These are phyloP conservation scores for Metopia argyrocephala DNA, from an alignment of 2,888 invertebrate genomes.

Conservation along the genomic window DNA sequence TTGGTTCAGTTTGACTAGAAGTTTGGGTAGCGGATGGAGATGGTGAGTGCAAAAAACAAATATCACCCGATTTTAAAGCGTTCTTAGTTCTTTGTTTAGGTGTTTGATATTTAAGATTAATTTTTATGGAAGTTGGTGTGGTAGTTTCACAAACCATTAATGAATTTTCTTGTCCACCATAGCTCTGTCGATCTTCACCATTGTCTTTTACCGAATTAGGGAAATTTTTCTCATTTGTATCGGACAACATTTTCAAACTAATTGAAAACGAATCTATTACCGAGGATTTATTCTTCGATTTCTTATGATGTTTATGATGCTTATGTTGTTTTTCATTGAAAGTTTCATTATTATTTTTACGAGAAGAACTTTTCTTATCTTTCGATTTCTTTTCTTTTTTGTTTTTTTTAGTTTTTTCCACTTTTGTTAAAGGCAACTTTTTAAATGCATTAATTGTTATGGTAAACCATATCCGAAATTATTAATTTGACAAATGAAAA, in stretches of 20 bases:
- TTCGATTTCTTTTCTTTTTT: slow-evolving; percentile 68
- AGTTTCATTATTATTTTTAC: slow-evolving; percentile 60
- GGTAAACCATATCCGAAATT: not conserved
- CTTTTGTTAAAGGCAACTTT: slow-evolving; percentile 41
- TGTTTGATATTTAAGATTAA: slow-evolving; percentile 71
- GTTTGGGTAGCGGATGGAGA: not conserved
- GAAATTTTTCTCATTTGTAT: slow-evolving; percentile 8
- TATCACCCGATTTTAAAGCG: slow-evolving; percentile 48
- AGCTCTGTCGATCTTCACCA: not conserved
- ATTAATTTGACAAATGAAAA: slow-evolving; percentile 14
- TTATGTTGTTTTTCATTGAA: slow-evolving; percentile 62
- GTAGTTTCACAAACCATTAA: slow-evolving; percentile 58
- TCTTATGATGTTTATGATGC: slow-evolving; percentile 61
- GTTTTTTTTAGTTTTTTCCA: slow-evolving; percentile 65
- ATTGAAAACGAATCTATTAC: slow-evolving; percentile 19
- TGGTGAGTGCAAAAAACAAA: slow-evolving; percentile 1
- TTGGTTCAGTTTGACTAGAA: slow-evolving; percentile 27
- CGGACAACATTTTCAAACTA: slow-evolving; percentile 13
- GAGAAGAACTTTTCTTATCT: slow-evolving; percentile 64
- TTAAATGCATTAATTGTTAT: slow-evolving; percentile 5
- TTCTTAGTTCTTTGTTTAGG: slow-evolving; percentile 60
- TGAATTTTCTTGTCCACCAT: slow-evolving; percentile 17
- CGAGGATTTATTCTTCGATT: slow-evolving; percentile 53
- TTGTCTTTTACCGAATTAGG: not conserved
- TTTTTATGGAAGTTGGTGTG: slow-evolving; percentile 70